Base-by-base conservation (phyloP, 2,113 vertebrate genomes). In the Rhegmatorhina hoffmannsi region DNA sequence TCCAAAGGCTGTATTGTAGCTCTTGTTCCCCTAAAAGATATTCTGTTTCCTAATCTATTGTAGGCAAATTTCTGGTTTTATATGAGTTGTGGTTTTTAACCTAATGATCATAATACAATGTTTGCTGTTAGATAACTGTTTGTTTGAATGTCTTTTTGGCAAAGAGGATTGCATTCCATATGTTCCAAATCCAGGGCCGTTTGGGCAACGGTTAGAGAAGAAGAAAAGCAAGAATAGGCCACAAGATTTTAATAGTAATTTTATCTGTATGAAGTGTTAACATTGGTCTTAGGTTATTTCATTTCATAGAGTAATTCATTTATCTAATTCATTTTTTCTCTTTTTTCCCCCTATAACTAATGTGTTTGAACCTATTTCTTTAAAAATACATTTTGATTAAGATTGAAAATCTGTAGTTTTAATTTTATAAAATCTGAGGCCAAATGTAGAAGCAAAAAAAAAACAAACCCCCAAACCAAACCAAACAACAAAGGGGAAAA, bases 1-100 rank as follows among this genome's bases (percentile, higher is more conserved):
- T 95, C 70, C 69, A 66, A 89, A 76, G 49, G 49, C 59, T 84
- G 29, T n/a, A 25, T 62, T 88, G 85, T 83, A 90, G 70, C 55
- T 90, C 38, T 46, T 62, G 40, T 80, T 92, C 82, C 83, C 46
- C 86, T 90, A 47, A 67, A 91, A 94, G 72, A 56, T 77, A 90
- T 96, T 92, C 94, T 90, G 93, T 84, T 97, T 91, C 82, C 76
- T 94, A 23, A 59, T 44, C 84, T 83, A 49, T 90, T 94, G 59
- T 85, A 63, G 82, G 82, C 75, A 92, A 85, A 67, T 67, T 50
- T 92, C 68, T 91, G 64, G 0, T 83, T 77, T 87, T 49, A 21
- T 77, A 28, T 2, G 20, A 53, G 20, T 60, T 47, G 20, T 60
- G 21, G 2, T 6, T 83, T 95, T 88, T 47, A 66, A 66, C 36